Evolutionary conservation across 2,113 vertebrate genomes (phyloP), one percentile per base, ranked within the genome.

Genomic region (Struthidea cinerea): DNA sequence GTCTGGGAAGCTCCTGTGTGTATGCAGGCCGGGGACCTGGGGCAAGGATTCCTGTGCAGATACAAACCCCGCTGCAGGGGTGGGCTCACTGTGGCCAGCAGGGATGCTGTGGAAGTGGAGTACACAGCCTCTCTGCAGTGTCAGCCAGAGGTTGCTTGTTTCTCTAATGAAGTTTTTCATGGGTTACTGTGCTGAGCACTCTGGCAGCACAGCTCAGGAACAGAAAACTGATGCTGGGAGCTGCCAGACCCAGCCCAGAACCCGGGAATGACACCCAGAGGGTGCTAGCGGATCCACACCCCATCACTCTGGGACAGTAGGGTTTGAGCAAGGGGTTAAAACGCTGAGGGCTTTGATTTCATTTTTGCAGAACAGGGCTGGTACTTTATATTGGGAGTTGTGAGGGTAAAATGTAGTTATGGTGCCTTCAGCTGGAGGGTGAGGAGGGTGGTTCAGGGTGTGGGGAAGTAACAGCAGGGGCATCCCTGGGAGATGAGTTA

Each of bases 71-170:
- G 0, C 23, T 52, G 63, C 2, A 17, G 47, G 42, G 5, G 53
- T 3, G 22, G 30, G 26, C 13, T 39, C 1, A 2, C 21, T 15
- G 1, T 0, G 20, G 47, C 5, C 0, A 1, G n/a, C 6, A 2
- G 46, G 69, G 60, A 16, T 47, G 70, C 37, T 53, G 17, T 24
- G 74, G 10, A 5, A 23, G 18, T 18, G 3, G 2, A 35, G 56
- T 10, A 6, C 44, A 11, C 9, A 0, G 39, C 3, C 52, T 37
- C 65, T 24, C n/a, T 39, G 55, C 27, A 5, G 41, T 8, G 64
- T 70, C 69, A 65, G 50, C 32, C 86, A 49, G 74, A 37, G 69
- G 83, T 26, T 78, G 35, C 12, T 70, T 35, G 17, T 27, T 41
- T 60, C 79, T 75, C 65, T 49, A 8, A 24, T 27, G 17, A 60